Conservation (phyloP, 2,888 invertebrate species). For the Epirrhoe alternata region DNA sequence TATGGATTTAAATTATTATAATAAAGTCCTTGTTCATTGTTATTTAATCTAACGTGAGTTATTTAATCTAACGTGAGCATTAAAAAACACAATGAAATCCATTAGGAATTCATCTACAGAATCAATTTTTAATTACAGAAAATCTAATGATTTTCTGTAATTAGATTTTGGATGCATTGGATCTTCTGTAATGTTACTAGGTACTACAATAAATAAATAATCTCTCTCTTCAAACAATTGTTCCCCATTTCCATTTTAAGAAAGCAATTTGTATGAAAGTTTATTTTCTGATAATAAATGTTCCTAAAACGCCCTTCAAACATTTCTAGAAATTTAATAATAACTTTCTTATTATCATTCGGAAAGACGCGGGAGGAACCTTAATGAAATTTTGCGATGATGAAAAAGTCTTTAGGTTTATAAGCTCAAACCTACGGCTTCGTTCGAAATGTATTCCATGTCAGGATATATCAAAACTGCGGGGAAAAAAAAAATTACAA, state of each 20-base stretch:
- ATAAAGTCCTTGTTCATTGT: no score
- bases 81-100: no score
- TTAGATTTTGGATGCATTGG: no score
- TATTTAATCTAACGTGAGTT: no score
- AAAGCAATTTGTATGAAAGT: constrained; percentile 3
- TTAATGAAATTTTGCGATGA: constrained; percentile 22
- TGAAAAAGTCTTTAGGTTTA: constrained; percentile 22
- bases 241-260: neutral
- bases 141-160: no score
- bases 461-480: neutral
- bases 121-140: no score
- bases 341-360: constrained; percentile 22
- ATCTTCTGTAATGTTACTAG: no score
- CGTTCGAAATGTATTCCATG: neutral
- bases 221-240: neutral
- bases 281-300: constrained; percentile 8
- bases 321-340: constrained; percentile 21
- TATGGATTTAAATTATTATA: no score
- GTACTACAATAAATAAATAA: no score
- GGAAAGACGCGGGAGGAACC: constrained; percentile 14
- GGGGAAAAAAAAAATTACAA: no score
- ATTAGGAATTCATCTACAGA: no score
- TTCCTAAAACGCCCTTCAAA: constrained; percentile 7
- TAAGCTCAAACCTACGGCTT: neutral
- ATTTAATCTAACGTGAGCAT: no score